These are phyloP conservation scores for Marmota monax DNA, from an alignment of 2,113 vertebrate genomes.

Conservation along the genomic window DNA sequence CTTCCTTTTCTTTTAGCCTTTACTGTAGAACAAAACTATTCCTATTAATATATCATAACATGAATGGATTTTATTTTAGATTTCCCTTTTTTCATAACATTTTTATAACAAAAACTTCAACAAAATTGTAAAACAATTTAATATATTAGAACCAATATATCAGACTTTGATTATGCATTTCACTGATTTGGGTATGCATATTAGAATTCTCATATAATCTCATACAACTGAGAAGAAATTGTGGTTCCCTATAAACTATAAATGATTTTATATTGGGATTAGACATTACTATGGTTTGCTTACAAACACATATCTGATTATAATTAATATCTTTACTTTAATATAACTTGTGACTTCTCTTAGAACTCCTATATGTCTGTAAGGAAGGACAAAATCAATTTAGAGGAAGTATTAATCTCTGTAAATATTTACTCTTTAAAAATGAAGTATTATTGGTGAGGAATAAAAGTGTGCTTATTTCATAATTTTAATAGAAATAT, in stretches of 20 bases:
- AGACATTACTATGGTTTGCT: neutral
- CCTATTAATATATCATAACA: neutral
- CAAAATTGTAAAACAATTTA: neutral
- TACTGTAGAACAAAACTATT: neutral
- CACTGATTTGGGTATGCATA: neutral
- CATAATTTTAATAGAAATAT: neutral
- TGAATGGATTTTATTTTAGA: neutral
- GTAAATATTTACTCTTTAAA: neutral
- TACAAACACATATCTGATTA: neutral
- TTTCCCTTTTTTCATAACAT: neutral
- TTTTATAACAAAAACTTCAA: neutral
- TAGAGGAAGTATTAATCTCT: neutral
- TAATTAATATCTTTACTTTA: neutral
- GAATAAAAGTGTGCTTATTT: neutral
- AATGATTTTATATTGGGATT: neutral
- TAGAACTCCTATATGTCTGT: neutral
- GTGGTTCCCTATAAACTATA: neutral
- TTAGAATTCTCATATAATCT: constrained; percentile 11
- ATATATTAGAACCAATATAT: neutral
- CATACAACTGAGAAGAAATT: neutral
- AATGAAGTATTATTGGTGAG: neutral
- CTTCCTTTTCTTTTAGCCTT: neutral
- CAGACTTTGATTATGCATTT: neutral
- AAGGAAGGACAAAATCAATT: neutral
- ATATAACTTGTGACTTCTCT: neutral